phyloP scores from a whole-genome alignment of 2,113 vertebrate species.

The Orycteropus afer region DNA sequence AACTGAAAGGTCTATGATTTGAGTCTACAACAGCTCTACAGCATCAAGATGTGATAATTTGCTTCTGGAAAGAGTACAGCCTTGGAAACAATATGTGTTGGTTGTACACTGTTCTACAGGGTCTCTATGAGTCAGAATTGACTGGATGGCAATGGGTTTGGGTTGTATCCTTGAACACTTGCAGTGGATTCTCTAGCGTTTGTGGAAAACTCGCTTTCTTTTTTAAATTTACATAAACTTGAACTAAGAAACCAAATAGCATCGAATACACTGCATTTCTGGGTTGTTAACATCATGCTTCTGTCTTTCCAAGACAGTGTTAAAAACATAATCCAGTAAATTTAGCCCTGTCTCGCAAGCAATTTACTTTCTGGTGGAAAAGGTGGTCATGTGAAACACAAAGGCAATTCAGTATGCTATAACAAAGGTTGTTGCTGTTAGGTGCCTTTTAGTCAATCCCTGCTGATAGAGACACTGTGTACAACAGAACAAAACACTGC shows the following conservation, averaged over 20 bases:
- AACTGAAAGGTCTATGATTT: not conserved
- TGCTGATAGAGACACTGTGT: too few species aligned
- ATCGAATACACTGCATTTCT: not conserved
- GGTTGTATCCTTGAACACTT: not conserved
- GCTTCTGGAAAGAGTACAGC: too few species aligned
- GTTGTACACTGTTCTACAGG: too few species aligned
- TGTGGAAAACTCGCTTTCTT: not conserved
- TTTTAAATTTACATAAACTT: not conserved
- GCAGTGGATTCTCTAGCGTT: not conserved
- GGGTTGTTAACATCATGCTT: not conserved
- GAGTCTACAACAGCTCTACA: too few species aligned
- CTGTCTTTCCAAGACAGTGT: not conserved
- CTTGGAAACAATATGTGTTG: too few species aligned
- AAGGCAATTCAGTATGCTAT: too few species aligned
- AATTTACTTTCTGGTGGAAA: not conserved
- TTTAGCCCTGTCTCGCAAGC: not conserved
- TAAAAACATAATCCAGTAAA: not conserved
- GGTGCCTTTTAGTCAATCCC: too few species aligned
- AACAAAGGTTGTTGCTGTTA: too few species aligned
- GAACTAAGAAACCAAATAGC: not conserved
- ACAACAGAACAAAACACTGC: too few species aligned
- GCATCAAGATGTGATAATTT: too few species aligned
- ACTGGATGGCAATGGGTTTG: not conserved
- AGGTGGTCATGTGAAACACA: not conserved
- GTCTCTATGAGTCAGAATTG: too few species aligned